Base-by-base conservation (phyloP, 2,888 invertebrate genomes). In the Sphinx pinastri region DNA sequence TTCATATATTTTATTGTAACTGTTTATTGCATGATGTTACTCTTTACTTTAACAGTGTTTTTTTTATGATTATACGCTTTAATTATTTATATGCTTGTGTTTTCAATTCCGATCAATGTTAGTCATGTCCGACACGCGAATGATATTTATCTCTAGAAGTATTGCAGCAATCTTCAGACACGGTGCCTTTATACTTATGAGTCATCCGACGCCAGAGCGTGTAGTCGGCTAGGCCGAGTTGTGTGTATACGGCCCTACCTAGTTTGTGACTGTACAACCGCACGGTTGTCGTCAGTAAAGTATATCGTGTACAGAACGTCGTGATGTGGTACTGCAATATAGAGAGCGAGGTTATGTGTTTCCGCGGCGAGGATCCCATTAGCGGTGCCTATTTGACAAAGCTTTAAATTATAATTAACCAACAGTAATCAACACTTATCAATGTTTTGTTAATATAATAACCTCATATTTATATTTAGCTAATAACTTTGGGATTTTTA, bases 131-230 rank as follows among this genome's bases (percentile, higher is more conserved):
- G 45, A 60, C 49, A 47, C 16, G 60, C n/a, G 19, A 52, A 52
- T 66, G 13, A 66, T 67, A 54, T 47, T n/a, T 69, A 52, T 45
- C 14, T 69, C 47, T 69, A 47, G 52, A 38, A 67, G 45, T 69
- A 69, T 31, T 67, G 55, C 49, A 55, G 58, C 54, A 55, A 54
- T 60, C 60, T 76, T 76, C 75, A 76, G 76, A 79, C 79, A 75
- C 74, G 75, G 83, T 82, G 82, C 82, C 83, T 84, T 81, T 83
- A 77, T 81, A 80, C 80, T 79, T 77, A 81, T 92, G 92, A 92
- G 84, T 92, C 92, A 92, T 84, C 80, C 78, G 84, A 71, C 82
- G 84, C 79, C 82, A 77, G 73, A 76, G 79, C 83, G 77, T 76
- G 84, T 77, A 85, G 88, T 84, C 85, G 84, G 85, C 89, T 87